Conservation (phyloP, 1,140 invertebrate species). For the Formica selysi region DNA sequence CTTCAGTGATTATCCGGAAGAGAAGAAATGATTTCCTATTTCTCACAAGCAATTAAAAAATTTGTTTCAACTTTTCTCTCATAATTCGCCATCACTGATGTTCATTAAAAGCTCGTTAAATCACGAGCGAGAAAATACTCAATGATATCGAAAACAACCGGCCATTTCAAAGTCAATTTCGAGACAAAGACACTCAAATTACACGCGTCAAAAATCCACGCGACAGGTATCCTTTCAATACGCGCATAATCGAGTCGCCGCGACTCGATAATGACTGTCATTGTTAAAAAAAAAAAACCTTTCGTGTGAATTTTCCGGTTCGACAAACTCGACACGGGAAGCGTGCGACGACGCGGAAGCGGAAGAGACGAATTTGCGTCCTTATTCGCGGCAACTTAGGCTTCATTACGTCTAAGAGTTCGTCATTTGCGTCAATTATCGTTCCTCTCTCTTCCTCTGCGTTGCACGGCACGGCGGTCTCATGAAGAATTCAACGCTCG, state of each 20-base stretch:
- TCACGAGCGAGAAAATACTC: neutral
- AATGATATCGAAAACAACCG: neutral
- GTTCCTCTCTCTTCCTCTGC: conserved; percentile 6
- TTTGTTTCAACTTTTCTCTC: neutral
- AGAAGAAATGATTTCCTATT: neutral
- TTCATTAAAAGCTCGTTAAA: neutral
- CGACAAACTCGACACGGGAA: neutral
- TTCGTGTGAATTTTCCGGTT: conserved; percentile 7
- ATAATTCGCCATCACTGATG: no score
- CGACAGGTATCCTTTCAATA: neutral
- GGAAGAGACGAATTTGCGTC: conserved; percentile 34
- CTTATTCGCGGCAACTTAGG: conserved; percentile 41
- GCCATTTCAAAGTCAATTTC: neutral
- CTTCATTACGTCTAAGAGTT: conserved; percentile 27
- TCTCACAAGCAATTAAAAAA: neutral
- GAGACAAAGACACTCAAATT: neutral
- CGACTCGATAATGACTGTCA: neutral
- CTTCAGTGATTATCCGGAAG: no score
- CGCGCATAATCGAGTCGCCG: conserved; percentile 7
- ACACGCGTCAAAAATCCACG: neutral
- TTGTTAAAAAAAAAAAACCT: neutral
- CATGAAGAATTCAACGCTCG: conserved; percentile 41
- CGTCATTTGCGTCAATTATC: conserved; percentile 45
- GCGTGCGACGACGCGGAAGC: conserved; percentile 43
- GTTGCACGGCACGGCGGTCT: neutral